Evolutionary conservation across 2,113 vertebrate genomes (phyloP), one percentile per base, ranked within the genome.

Genomic region (Perca fluviatilis): DNA sequence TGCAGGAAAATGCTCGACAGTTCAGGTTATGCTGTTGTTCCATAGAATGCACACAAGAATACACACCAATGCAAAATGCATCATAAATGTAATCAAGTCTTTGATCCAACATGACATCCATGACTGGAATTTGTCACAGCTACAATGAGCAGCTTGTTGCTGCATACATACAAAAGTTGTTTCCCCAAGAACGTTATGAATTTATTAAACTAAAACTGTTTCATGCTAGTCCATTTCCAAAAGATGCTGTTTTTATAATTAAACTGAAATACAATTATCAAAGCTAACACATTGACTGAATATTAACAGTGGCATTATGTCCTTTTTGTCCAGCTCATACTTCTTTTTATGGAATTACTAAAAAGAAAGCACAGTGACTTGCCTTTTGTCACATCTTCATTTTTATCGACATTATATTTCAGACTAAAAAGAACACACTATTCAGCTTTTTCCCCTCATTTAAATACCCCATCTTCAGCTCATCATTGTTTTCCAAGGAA

Each of bases 51-150:
- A 64, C 64, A 33, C 16, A n/a, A 10, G 14, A 49, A 70, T 6
- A 62, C 30, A 61, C 57, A 72, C 30, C 62, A 57, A 10, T 33
- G 47, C 40, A 63, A 71, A 69, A 78, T 7, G 72, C 64, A 46
- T 61, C 4, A 4, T 15, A 49, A 72, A 72, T 51, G 50, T 53
- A 69, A 75, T 76, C 7, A 9, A 46, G 64, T 27, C 30, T 87
- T 56, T 91, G 77, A 89, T 80, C 71, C 85, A 40, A 84, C 64
- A 74, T 71, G 82, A 62, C 82, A 82, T 67, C 86, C 82, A 21
- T 62, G 80, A 86, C 80, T 77, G 74, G 76, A 76, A 81, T 72
- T 63, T 65, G 74, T 86, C 83, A 63, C 64, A 74, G 84, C 47
- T 56, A 74, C 85, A 83, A 78, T 65, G 47, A 76, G 58, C 74